Percentiles rank a stretch among this genome's conserved stretches.
These are phyloP conservation scores for Acropora yongei DNA, from an alignment of 64 coral and sea anemone species.

Conservation along the genomic window DNA sequence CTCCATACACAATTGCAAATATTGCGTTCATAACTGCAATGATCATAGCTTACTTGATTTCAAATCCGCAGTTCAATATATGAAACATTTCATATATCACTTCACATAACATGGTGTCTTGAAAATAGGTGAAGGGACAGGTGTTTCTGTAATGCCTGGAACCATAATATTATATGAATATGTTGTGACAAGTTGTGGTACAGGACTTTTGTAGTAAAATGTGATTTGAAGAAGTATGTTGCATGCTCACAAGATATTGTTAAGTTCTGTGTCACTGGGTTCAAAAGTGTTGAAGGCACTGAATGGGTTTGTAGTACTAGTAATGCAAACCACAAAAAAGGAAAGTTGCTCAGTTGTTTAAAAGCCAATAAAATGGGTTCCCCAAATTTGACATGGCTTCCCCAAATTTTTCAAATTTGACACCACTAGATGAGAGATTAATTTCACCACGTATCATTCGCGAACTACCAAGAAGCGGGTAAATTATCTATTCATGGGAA, in stretches of 20 bases:
- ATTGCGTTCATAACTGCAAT: no score
- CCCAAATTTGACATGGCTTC: constrained; percentile 33
- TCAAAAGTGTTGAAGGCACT: constrained; percentile 49
- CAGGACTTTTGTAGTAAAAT: constrained; percentile 62
- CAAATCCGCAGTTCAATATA: no score
- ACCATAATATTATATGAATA: constrained; percentile 43
- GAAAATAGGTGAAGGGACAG: no score
- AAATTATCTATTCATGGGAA: constrained; percentile 37
- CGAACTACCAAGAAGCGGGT: constrained; percentile 52
- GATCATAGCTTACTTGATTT: no score
- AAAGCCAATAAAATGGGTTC: constrained; percentile 42
- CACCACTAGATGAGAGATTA: constrained; percentile 42
- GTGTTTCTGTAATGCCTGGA: no score
- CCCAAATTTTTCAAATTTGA: constrained; percentile 33
- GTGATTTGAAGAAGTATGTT: constrained; percentile 41
- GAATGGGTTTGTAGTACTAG: constrained; percentile 70
- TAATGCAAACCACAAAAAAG: constrained; percentile 29
- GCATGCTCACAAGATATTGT: constrained; percentile 56
- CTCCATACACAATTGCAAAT: no score
- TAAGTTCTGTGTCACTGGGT: constrained; percentile 48
- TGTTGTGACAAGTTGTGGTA: constrained; percentile 82
- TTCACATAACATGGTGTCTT: no score
- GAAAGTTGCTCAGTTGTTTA: constrained; percentile 34
- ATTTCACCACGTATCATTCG: constrained; percentile 59
- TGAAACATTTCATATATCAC: no score